Evolutionary conservation across 2,113 vertebrate genomes (phyloP), one percentile per base, ranked within the genome.

Genomic region (Podilymbus podiceps): DNA sequence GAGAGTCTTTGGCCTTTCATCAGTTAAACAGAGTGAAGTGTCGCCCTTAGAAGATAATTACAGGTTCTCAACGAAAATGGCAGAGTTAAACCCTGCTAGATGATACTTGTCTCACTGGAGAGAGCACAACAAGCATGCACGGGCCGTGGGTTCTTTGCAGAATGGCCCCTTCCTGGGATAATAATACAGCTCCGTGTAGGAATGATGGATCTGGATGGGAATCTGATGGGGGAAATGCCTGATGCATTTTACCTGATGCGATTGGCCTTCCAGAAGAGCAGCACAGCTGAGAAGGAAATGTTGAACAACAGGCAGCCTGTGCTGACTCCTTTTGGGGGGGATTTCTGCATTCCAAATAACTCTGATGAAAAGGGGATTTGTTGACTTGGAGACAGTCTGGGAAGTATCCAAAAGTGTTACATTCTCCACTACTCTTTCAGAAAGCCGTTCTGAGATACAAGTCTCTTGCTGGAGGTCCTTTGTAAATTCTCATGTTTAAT

Each of bases 31-130:
- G 95, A 35, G 56, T 97, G 81, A 97, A 98, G 93, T 97, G 93
- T 85, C 0, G 78, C 92, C 94, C 97, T 90, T 92, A 63, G 84
- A 93, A 97, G 90, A 97, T 98, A 98, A 98, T 98, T 98, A 91
- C 63, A 84, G 97, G 97, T 97, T 98, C 96, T 98, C 96, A 95
- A 46, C 21, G 75, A 94, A 97, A 98, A 98, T 98, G 91, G 90
- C 82, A 97, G 95, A 83, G 90, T 84, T 97, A 92, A 95, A 80
- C 71, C 64, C 80, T 95, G 79, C 96, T 97, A n/a, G 83, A 98
- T 96, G 92, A 85, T 94, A 89, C 96, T 98, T 98, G 89, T 97
- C 95, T 92, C n/a, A 9, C 91, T 97, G 96, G 88, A 98, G 94
- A 89, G 95, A 95, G 60, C 85, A 83, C 10, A 77, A 79, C 96